Conservation (phyloP, 1,140 invertebrate species). For the Drosophila tani region DNA sequence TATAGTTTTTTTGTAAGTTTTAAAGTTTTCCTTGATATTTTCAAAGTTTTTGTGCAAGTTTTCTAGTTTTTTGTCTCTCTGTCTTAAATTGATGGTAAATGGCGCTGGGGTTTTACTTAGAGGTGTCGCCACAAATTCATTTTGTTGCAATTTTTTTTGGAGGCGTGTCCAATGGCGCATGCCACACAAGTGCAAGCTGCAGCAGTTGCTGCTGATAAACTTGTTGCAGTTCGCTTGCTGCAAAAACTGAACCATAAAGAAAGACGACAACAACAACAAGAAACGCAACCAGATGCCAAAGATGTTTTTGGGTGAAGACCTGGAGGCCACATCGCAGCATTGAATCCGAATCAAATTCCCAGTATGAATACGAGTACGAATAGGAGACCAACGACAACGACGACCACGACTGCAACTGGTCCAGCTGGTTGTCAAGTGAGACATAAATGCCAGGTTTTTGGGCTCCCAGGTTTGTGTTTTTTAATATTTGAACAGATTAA, state of each 20-base stretch:
- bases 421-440: conserved; percentile 46
- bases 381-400: neutral
- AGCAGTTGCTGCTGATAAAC: conserved; percentile 32
- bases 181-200: conserved; percentile 41
- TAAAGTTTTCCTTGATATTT: neutral
- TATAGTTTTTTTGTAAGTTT: neutral
- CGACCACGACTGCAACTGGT: conserved; percentile 25
- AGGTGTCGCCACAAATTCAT: conserved; percentile 35
- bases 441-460: conserved; percentile 39
- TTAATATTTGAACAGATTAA: conserved; percentile 11
- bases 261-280: neutral
- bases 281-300: conserved; percentile 42
- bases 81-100: conserved; percentile 18
- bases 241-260: conserved; percentile 13
- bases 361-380: neutral
- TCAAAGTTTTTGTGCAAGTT: too few species aligned
- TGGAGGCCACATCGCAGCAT: conserved; percentile 20
- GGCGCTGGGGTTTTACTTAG: neutral
- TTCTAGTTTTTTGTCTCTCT: conserved; percentile 5
- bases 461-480: conserved; percentile 27
- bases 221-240: conserved; percentile 22
- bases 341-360: conserved; percentile 16
- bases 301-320: conserved; percentile 51
- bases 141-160: conserved; percentile 10
- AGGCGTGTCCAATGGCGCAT: conserved; percentile 36